Evolutionary conservation across 1,140 invertebrate species (phyloP), one percentile per base, ranked within the genome.

Genomic region (Heliconius eleuchia): DNA sequence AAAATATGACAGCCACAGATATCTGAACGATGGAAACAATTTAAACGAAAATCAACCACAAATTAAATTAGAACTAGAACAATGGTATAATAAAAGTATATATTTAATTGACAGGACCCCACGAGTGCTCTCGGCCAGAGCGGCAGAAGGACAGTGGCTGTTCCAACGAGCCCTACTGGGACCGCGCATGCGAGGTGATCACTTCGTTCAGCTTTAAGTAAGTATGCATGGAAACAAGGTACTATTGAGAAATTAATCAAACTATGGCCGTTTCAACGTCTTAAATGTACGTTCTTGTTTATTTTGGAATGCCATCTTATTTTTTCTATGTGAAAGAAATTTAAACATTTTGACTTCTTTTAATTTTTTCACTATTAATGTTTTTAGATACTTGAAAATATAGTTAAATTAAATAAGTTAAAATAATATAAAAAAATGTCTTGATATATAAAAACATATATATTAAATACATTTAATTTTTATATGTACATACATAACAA

Each of bases 161-260:
- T 39, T 66, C 13, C 34, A 37, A 39, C 74, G n/a, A 76, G 74
- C 74, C 55, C 57, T 42, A 78, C 73, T 71, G 77, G 79, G 66
- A 55, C 42, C 79, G 82, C 82, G 80, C 82, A 83, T 83, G 82
- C 82, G 82, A 50, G 57, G 30, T 72, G 37, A 42, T n/a, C 18
- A 42, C 52, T 74, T 57, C 52, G 50, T 55, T 34, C 73, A 60
- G 52, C 18, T 74, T 57, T 66, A 30, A 66, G 60, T 66, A 66
- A 66, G 23, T 30, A 66, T 66, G 60, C 60, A 66, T 66, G 27
- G 60, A 66, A 66, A 66, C 27, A 30, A 27, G 60, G 27, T 66
- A 66, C 60, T 13, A 66, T 23, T 27, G 60, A 23, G 23, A 30
- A 30, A 66, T 60, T 66, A 66, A 66, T 66, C 60, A 27, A 66